Conservation (phyloP, 1,140 invertebrate genomes). For the Meloidogyne exigua region DNA sequence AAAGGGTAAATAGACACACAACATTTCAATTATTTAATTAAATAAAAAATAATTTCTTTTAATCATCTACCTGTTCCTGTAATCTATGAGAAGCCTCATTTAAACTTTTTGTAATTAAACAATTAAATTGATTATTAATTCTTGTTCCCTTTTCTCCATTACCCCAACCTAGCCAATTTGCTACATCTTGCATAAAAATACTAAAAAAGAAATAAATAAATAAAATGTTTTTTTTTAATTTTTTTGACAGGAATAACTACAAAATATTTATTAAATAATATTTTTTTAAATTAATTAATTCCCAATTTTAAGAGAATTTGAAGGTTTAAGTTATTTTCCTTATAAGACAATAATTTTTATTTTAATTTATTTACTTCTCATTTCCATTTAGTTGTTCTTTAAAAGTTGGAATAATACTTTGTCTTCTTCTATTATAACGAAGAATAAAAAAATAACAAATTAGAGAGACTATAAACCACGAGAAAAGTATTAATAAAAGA, state of each 20-base stretch:
- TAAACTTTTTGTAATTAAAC: constrained; percentile 1
- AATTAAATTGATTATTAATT: constrained; percentile 3
- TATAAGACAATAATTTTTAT: too few species aligned
- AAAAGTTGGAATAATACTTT: not conserved
- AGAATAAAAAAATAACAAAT: constrained; percentile 15
- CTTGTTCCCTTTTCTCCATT: not conserved
- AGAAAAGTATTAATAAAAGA: not conserved
- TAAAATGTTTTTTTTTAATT: too few species aligned
- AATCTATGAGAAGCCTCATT: not conserved
- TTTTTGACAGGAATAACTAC: too few species aligned
- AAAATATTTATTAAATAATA: too few species aligned
- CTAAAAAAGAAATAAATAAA: not conserved
- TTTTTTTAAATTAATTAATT: too few species aligned
- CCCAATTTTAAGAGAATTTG: too few species aligned
- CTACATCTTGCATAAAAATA: not conserved
- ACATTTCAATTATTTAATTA: too few species aligned
- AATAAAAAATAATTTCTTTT: too few species aligned
- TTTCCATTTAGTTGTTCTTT: not conserved
- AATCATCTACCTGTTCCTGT: not conserved
- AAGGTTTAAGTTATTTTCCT: too few species aligned
- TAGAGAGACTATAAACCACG: constrained; percentile 15
- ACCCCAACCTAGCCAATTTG: not conserved
- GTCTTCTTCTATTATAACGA: not conserved
- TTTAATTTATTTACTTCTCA: constrained; percentile 2
- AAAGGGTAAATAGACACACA: too few species aligned